A percentile compares a stretch with the other conserved stretches of the same genome.
Evolutionary conservation across 2,797 vertebrate species (phyloP).

Genomic region (Halcyon leucocephala): DNA sequence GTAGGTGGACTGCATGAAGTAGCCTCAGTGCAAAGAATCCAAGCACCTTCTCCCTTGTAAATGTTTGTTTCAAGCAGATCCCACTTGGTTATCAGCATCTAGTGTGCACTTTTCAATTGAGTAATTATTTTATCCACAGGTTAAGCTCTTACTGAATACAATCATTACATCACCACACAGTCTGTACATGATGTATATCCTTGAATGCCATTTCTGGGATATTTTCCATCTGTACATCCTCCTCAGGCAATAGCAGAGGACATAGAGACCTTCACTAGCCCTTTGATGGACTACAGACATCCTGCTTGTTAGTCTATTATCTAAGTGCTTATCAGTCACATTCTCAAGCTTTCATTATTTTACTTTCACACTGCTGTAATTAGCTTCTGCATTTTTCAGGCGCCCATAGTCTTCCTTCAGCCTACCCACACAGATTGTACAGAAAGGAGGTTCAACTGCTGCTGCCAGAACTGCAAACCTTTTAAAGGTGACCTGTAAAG

Average conservation of each 20-base stretch:
- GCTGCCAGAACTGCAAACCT: not conserved
- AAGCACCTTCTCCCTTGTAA: not conserved
- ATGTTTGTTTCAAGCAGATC: not conserved
- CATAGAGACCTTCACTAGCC: constrained; percentile 30
- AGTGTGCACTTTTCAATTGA: not conserved
- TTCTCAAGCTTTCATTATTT: constrained; percentile 59
- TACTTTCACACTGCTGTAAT: constrained; percentile 43
- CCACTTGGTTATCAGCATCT: not conserved
- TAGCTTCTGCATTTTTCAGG: constrained; percentile 34
- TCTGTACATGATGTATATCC: not conserved
- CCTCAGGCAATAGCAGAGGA: constrained; percentile 34
- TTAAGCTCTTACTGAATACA: not conserved
- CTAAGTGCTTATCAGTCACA: constrained; percentile 60
- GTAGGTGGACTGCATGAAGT: not conserved
- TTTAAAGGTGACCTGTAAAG: not conserved
- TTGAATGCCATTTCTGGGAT: constrained; percentile 9
- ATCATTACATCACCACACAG: not conserved
- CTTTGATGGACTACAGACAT: constrained; percentile 56
- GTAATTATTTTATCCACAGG: constrained; percentile 32
- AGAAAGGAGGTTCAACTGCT: constrained; percentile 8
- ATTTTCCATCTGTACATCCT: constrained; percentile 27
- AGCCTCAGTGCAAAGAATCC: not conserved
- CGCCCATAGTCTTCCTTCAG: not conserved
- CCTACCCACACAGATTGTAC: not conserved
- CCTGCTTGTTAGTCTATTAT: constrained; percentile 58